Base-by-base conservation (phyloP, 2,888 invertebrate genomes). In the Ichneumoninae sp. region DNA sequence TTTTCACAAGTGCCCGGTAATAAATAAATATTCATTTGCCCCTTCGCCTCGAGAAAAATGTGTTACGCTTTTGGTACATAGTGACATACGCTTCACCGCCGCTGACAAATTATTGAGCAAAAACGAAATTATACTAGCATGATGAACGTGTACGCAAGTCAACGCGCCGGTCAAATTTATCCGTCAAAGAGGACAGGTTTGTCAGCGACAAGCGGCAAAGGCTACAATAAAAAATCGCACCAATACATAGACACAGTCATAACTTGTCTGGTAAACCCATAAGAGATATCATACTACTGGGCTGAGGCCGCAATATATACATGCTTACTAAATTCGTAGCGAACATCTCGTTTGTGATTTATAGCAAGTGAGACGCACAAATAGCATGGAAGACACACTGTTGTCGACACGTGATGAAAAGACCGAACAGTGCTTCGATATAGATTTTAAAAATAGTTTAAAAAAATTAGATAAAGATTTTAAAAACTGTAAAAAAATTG, bases 1-100 rank as follows among this genome's bases (percentile, higher is more conserved):
- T 72, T 47, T 74, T 74, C 30, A 40, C 60, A 44, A 62, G 65
- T 36, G 33, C 33, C 33, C 36, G 52, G 65, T 66, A 65, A 47
- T 47, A 62, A 74, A 44, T 74, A 74, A 60, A 74, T 74, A 74
- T 62, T 74, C 60, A 50, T 74, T 74, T 50, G 22, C 47, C 71
- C 44, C 26, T 16, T 26, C 22, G 33, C 50, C 54, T 36, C 70
- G 52, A 50, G 50, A 44, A n/a, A 36, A 36, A 19, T 33, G 66
- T 6, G 66, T 26, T 8, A 19, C 40, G 10, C 7, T 10, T 36
- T 30, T 19, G 16, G 66, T 10, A n/a, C 6, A 40, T 66, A 16
- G 66, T 3, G n/a, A 60, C 57, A 60, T 62, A 26, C 47, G 60
- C 36, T 33, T 50, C 50, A 47, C 33, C 36, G 47, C 50, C 19